Conservation (phyloP, 2,888 invertebrate species). For the Drosophila villosipedis region DNA sequence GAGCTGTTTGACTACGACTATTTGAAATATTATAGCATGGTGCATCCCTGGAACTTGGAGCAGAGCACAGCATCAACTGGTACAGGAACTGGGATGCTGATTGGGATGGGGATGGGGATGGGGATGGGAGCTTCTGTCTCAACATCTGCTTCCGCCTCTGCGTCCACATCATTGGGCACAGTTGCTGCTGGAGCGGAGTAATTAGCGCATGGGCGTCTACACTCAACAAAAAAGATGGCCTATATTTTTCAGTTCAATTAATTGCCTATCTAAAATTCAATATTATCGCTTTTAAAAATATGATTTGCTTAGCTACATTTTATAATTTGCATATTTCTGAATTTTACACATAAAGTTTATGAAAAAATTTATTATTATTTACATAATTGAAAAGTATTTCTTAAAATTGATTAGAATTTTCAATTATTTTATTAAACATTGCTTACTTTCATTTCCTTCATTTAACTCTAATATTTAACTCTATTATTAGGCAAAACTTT, state of each 20-base stretch:
- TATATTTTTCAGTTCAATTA: too few species aligned
- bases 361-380: not conserved
- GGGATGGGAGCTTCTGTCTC: conserved; percentile 19
- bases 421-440: not conserved
- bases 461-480: not conserved
- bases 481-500: not conserved
- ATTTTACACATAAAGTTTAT: not conserved
- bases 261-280: not conserved
- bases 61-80: conserved; percentile 41
- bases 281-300: not conserved
- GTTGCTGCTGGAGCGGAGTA: conserved; percentile 10
- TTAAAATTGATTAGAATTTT: not conserved
- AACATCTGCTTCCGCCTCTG: conserved; percentile 25
- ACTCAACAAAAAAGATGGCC: not conserved
- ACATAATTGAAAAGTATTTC: not conserved
- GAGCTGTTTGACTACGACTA: conserved; percentile 89
- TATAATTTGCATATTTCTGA: not conserved
- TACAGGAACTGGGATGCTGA: conserved; percentile 2
- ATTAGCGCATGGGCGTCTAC: conserved; percentile 7
- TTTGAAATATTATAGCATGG: conserved; percentile 86
- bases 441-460: not conserved
- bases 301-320: not conserved
- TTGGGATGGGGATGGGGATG: not conserved
- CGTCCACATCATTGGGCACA: conserved; percentile 18
- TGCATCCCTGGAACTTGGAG: conserved; percentile 80